Conservation (phyloP, 2,888 invertebrate genomes). For the Hirtodrosophila trivittata region DNA sequence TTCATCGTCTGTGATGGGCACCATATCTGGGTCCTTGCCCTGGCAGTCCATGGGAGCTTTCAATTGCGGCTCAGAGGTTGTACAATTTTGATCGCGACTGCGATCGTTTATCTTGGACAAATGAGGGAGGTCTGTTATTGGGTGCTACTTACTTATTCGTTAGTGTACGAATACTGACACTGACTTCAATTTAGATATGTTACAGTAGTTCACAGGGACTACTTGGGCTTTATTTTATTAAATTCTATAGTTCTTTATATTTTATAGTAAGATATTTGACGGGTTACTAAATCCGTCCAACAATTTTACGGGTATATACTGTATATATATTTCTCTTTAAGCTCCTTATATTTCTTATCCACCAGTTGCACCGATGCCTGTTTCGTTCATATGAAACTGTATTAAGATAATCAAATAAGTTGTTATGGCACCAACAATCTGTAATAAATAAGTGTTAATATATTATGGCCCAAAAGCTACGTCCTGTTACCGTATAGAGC, state of each 20-base stretch:
- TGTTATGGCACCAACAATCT: constrained; percentile 84
- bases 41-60: constrained; percentile 6
- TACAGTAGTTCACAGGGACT: constrained; percentile 21
- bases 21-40: constrained; percentile 12
- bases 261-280: too few species aligned
- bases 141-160: constrained; percentile 24
- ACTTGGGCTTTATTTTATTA: constrained; percentile 17
- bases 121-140: constrained; percentile 10
- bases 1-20: constrained; percentile 23
- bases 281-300: constrained; percentile 2
- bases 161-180: constrained; percentile 17
- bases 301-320: too few species aligned
- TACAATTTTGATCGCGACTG: constrained; percentile 17
- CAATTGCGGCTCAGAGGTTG: constrained; percentile 12
- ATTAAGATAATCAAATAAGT: constrained; percentile 84
- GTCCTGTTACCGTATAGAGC: constrained; percentile 83
- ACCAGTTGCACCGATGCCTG: constrained; percentile 27
- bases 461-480: too few species aligned
- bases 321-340: too few species aligned
- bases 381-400: constrained; percentile 83
- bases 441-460: too few species aligned
- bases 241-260: background rate
- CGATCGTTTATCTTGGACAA: constrained; percentile 17
- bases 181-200: constrained; percentile 12
- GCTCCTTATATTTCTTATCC: background rate